Conservation (phyloP, 2,797 vertebrate species). For the Phataginus tricuspis region DNA sequence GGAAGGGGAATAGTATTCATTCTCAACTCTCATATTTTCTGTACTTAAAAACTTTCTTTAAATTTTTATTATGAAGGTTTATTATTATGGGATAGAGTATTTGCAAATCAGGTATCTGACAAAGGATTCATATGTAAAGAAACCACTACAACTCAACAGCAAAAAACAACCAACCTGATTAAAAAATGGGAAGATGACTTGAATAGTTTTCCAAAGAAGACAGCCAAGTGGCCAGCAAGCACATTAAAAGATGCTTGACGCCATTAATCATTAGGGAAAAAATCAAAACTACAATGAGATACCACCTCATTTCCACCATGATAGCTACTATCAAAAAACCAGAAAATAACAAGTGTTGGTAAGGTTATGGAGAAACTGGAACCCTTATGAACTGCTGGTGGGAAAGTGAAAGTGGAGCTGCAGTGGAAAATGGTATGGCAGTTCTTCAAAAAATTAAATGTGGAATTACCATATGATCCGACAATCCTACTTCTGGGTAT, state of each 20-base stretch:
- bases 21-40: slow-evolving; percentile 7
- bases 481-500: not conserved
- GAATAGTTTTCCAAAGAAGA: not conserved
- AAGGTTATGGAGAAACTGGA: not conserved
- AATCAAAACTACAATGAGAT: not conserved
- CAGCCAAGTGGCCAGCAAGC: not conserved
- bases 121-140: not conserved
- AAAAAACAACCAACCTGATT: not conserved
- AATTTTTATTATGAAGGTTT: slow-evolving; percentile 36
- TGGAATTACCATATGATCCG: not conserved
- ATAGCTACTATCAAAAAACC: not conserved
- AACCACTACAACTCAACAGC: not conserved
- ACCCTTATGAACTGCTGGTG: not conserved
- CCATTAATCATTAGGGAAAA: not conserved
- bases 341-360: not conserved
- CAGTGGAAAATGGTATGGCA: not conserved
- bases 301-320: not conserved
- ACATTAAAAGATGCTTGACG: not conserved
- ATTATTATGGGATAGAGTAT: not conserved
- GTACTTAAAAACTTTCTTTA: not conserved
- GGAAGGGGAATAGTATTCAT: not conserved
- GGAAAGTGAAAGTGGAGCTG: not conserved
- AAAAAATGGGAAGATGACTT: not conserved
- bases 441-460: not conserved
- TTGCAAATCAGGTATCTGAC: not conserved